Percentiles rank a stretch among this genome's conserved stretches.
Evolutionary conservation across 2,113 vertebrate species (phyloP).

Genomic region (Pomatorhinus ruficollis): DNA sequence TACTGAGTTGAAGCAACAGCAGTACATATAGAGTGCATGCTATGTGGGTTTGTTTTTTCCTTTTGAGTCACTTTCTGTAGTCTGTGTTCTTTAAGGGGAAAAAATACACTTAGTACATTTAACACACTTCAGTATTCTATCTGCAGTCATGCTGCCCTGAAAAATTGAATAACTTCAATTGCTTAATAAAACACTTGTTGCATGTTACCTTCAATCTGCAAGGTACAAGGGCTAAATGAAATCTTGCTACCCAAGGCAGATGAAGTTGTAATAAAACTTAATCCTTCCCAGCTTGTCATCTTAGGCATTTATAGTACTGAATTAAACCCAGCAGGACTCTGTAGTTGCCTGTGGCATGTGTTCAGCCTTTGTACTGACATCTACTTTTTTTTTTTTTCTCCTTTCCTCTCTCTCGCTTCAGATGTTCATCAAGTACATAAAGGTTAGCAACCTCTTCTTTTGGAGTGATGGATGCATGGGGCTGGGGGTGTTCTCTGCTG

Average conservation of each 20-base stretch:
- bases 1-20: not conserved
- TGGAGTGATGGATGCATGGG: conserved; percentile 71
- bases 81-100: not conserved
- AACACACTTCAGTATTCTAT: not conserved
- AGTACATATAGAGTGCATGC: not conserved
- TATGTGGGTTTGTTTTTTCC: not conserved
- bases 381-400: conserved; percentile 60
- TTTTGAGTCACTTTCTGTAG: not conserved
- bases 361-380: conserved; percentile 85
- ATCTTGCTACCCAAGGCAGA: conserved; percentile 28
- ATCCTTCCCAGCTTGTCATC: conserved; percentile 16
- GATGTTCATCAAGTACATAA: conserved; percentile 99
- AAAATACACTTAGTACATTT: not conserved
- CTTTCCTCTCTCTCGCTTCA: conserved; percentile 89
- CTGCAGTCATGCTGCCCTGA: not conserved
- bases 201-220: conserved; percentile 19
- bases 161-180: not conserved
- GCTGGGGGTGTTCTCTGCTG: conserved; percentile 68
- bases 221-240: not conserved
- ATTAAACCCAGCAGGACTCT: conserved; percentile 48
- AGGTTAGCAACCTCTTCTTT: conserved; percentile 93
- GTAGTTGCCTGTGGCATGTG: conserved; percentile 85
- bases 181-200: not conserved
- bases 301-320: conserved; percentile 16
- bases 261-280: conserved; percentile 57